Conservation (phyloP, 1,140 invertebrate species). For the Anagrus nilaparvatae region DNA sequence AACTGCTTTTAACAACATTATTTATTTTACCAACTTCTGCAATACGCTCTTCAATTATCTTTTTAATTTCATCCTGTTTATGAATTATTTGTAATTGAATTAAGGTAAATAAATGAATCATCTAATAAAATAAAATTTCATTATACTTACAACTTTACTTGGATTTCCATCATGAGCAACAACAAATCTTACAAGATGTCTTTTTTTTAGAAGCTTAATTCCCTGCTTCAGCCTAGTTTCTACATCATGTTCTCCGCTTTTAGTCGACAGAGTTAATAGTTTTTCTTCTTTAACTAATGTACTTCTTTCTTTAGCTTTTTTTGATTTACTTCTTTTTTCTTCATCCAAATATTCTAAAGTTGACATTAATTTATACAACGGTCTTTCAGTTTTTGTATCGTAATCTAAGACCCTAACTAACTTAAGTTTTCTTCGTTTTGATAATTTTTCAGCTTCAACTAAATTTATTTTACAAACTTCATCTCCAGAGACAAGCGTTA, state of each 20-base stretch:
- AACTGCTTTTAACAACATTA: not conserved
- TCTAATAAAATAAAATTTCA: constrained; percentile 4
- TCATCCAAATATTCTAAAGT: constrained; percentile 29
- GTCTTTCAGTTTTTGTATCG: constrained; percentile 49
- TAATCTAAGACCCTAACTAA: constrained; percentile 52
- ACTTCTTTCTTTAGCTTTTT: constrained; percentile 19
- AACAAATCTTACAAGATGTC: constrained; percentile 48
- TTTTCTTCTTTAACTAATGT: constrained; percentile 44
- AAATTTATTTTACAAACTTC: constrained; percentile 25
- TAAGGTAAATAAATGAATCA: constrained; percentile 7
- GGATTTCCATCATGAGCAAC: constrained; percentile 41
- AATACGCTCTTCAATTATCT: constrained; percentile 32
- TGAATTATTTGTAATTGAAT: constrained; percentile 6
- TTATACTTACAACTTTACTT: constrained; percentile 29
- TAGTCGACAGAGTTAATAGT: constrained; percentile 46
- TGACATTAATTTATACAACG: constrained; percentile 49
- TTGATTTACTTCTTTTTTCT: constrained; percentile 31
- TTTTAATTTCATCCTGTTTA: constrained; percentile 46
- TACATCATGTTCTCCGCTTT: constrained; percentile 55
- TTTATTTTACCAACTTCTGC: not conserved
- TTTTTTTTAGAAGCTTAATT: constrained; percentile 34
- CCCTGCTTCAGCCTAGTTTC: constrained; percentile 24
- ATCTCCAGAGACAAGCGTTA: constrained; percentile 7
- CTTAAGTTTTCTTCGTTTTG: constrained; percentile 51
- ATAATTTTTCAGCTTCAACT: constrained; percentile 50